Percentiles rank a stretch among this genome's conserved stretches.
These are phyloP conservation scores for Ceuthmochares aereus DNA, from an alignment of 2,113 vertebrate genomes.

Conservation along the genomic window DNA sequence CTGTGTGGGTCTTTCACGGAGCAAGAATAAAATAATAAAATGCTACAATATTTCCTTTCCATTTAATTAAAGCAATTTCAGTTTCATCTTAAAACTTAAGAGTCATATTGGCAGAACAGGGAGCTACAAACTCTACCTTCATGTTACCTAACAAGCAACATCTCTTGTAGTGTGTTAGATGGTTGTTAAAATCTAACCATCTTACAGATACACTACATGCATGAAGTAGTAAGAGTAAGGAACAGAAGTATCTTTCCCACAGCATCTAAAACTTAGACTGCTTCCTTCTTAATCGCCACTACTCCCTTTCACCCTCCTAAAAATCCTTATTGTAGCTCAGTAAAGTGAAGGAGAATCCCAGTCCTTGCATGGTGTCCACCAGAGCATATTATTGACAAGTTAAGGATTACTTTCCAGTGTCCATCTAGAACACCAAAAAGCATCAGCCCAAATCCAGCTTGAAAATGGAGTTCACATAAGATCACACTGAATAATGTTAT, in stretches of 20 bases:
- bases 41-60: background rate
- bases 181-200: background rate
- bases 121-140: background rate
- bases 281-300: background rate
- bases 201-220: background rate
- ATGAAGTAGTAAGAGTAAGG: background rate
- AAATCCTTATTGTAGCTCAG: background rate
- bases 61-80: background rate
- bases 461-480: background rate
- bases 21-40: background rate
- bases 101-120: background rate
- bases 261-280: background rate
- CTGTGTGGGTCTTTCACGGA: background rate
- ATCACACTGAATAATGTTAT: background rate
- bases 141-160: background rate
- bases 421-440: background rate
- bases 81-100: background rate
- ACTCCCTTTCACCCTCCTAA: background rate
- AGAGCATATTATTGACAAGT: background rate
- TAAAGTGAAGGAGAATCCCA: background rate
- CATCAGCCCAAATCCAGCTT: background rate
- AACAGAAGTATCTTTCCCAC: background rate
- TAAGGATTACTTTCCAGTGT: background rate
- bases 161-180: background rate
- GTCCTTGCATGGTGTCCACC: background rate